These are phyloP conservation scores for Mus spretus DNA, from an alignment of 2,797 vertebrate genomes.

Conservation along the genomic window DNA sequence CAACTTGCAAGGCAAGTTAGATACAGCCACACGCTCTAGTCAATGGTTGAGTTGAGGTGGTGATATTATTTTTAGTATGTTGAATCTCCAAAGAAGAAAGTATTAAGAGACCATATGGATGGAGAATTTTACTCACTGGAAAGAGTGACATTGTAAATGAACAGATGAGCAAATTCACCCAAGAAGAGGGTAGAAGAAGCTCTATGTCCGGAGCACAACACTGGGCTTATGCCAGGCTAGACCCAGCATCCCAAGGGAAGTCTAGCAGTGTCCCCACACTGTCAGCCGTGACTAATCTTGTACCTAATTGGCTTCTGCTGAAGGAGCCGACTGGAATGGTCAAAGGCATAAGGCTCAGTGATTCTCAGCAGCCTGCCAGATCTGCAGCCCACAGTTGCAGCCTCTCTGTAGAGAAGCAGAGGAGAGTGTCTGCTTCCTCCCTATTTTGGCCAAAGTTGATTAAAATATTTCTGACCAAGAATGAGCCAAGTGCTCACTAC, in stretches of 20 bases:
- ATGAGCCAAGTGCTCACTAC: conserved; percentile 23
- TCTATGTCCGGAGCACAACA: neutral
- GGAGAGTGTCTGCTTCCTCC: neutral
- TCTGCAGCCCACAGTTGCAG: neutral
- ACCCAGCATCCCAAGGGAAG: neutral
- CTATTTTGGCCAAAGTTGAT: neutral
- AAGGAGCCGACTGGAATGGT: neutral
- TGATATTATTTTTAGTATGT: neutral
- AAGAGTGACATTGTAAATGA: neutral
- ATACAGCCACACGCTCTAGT: neutral
- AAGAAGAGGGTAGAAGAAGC: neutral
- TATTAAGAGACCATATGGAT: neutral
- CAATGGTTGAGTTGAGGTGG: neutral
- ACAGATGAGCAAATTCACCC: neutral
- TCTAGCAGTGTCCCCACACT: neutral
- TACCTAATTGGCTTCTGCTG: neutral
- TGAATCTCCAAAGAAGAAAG: neutral
- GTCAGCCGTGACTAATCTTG: neutral
- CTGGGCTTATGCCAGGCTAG: neutral
- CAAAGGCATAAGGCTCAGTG: neutral
- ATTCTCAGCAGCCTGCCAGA: neutral
- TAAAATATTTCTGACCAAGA: conserved; percentile 42
- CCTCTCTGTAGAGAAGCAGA: neutral
- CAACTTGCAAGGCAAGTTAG: neutral
- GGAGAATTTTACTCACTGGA: neutral